phyloP scores from a whole-genome alignment of 2,797 vertebrate genomes.

The Fratercula arctica region DNA sequence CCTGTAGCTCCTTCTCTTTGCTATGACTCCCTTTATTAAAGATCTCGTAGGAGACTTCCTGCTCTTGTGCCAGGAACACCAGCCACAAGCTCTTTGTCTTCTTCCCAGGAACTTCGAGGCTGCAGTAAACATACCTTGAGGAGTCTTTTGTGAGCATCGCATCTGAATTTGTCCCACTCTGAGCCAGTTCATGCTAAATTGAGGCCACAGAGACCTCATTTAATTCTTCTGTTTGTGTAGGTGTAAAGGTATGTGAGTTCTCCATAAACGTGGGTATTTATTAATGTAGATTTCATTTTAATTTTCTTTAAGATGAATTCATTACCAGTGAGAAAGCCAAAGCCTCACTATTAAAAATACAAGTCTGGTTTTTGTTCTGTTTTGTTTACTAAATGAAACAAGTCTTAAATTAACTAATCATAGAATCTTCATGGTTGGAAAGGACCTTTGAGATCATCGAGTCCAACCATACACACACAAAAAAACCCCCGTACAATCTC shows the following conservation, averaged over 20 bases:
- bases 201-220: conserved; percentile 25
- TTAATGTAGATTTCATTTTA: conserved; percentile 2
- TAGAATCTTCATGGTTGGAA: no score
- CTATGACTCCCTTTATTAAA: neutral
- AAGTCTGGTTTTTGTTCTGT: neutral
- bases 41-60: neutral
- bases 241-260: conserved; percentile 22
- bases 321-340: conserved; percentile 5
- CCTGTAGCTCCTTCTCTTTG: neutral
- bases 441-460: no score
- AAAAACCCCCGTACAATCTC: no score
- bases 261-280: neutral
- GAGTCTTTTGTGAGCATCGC: neutral
- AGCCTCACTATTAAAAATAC: neutral
- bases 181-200: neutral
- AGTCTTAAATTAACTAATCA: neutral
- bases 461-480: no score
- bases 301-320: neutral
- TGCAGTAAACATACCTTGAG: neutral
- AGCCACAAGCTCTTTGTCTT: neutral
- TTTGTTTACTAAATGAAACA: neutral
- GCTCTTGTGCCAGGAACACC: neutral
- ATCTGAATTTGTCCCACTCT: neutral
- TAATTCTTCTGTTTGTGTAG: neutral
- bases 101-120: neutral